Percentiles rank a stretch among this genome's conserved stretches.
Conservation (phyloP, 2,113 vertebrate genomes). For the Dendropsophus ebraccatus region DNA sequence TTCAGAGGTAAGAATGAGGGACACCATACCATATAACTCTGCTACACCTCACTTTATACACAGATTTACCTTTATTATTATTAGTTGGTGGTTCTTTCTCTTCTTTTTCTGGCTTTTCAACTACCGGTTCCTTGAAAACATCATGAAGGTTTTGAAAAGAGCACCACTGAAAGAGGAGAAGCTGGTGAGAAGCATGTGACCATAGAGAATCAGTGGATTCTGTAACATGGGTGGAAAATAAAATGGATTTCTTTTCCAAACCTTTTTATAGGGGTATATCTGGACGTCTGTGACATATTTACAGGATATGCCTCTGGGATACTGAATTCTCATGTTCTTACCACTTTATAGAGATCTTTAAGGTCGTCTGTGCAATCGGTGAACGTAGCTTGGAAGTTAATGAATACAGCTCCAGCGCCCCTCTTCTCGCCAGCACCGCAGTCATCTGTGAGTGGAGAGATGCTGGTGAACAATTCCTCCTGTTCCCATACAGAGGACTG, state of each 20-base stretch:
- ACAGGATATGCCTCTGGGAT: background rate
- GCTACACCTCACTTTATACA: no score
- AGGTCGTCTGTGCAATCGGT: slow-evolving; percentile 1
- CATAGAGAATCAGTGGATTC: no score
- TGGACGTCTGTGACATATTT: no score
- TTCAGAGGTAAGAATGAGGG: no score
- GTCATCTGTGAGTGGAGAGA: background rate
- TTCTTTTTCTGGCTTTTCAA: background rate
- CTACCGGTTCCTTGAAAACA: background rate
- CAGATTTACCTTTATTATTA: slow-evolving; percentile 34
- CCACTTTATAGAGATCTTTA: background rate
- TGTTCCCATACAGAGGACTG: background rate
- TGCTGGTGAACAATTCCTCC: background rate
- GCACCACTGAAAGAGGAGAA: slow-evolving; percentile 15
- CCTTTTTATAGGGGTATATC: no score
- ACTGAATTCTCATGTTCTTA: background rate
- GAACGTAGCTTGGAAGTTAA: slow-evolving; percentile 1
- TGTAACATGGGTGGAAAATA: no score
- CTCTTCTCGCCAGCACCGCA: background rate
- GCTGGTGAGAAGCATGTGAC: background rate
- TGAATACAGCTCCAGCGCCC: background rate
- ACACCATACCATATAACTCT: no score
- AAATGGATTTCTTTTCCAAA: background rate
- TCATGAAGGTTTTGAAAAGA: background rate
- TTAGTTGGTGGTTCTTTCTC: background rate